Conservation (phyloP, 2,113 vertebrate species). For the Mormyrus iriodes region DNA sequence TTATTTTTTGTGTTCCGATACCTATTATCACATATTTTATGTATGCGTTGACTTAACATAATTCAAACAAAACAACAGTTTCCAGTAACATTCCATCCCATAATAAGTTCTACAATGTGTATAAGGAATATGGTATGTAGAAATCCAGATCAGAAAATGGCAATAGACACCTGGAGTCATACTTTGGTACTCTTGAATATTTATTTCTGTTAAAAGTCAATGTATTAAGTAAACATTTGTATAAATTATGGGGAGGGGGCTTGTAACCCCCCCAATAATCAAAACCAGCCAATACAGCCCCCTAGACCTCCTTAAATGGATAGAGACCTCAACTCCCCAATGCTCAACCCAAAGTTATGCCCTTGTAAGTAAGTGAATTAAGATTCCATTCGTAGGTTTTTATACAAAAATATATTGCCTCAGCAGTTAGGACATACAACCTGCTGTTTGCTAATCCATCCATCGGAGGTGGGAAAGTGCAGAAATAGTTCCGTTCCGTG, state of each 20-base stretch:
- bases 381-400: neutral
- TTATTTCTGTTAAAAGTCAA: neutral
- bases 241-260: too few species aligned
- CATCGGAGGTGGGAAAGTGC: neutral
- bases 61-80: neutral
- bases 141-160: neutral
- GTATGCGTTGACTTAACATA: neutral
- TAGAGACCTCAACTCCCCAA: too few species aligned
- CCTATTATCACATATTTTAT: neutral
- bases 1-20: neutral
- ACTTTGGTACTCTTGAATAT: neutral
- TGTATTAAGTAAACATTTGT: neutral
- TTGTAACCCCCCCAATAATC: too few species aligned
- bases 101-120: neutral
- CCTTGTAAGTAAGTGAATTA: neutral
- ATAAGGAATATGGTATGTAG: neutral
- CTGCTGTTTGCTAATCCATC: neutral
- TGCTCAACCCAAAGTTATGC: too few species aligned
- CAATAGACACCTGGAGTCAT: neutral
- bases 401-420: neutral
- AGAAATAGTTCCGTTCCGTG: neutral
- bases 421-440: neutral
- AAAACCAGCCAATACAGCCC: too few species aligned
- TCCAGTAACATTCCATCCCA: neutral
- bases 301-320: too few species aligned